Conservation (phyloP, 2,797 vertebrate genomes). For the Pseudocheirus occidentalis region DNA sequence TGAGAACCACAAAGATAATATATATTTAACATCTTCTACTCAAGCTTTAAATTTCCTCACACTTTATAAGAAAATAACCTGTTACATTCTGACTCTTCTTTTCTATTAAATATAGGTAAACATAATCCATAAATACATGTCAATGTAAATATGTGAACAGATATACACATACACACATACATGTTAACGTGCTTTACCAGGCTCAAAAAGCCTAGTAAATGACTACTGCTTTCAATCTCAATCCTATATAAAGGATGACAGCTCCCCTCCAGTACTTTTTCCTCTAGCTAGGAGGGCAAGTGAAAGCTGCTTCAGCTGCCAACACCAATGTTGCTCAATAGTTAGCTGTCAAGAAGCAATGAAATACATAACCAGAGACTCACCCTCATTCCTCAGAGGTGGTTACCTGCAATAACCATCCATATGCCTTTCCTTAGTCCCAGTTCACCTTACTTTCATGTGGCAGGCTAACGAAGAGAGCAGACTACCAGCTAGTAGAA, state of each 20-base stretch:
- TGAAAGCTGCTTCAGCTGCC: background rate
- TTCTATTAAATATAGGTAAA: conserved; percentile 13
- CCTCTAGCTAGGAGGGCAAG: conserved; percentile 41
- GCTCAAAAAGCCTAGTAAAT: conserved; percentile 13
- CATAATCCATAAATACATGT: background rate
- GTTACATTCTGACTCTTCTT: conserved; percentile 18
- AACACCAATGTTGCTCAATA: background rate
- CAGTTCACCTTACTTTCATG: background rate
- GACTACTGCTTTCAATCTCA: background rate
- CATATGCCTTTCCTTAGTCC: background rate
- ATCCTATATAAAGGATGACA: conserved; percentile 30
- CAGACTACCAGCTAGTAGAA: background rate
- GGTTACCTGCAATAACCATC: background rate
- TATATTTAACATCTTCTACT: background rate
- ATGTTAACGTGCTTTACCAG: conserved; percentile 29
- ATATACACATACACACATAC: conserved; percentile 16
- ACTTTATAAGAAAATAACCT: conserved; percentile 17
- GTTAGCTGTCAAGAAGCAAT: background rate
- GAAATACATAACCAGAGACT: conserved; percentile 14
- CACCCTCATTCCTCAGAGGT: background rate
- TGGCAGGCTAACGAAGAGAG: background rate
- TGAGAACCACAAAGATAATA: background rate
- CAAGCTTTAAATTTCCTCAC: background rate
- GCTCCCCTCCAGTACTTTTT: conserved; percentile 22
- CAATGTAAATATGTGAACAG: background rate